These are phyloP conservation scores for Dendrolimus punctatus DNA, from an alignment of 1,140 invertebrate species.

Conservation along the genomic window DNA sequence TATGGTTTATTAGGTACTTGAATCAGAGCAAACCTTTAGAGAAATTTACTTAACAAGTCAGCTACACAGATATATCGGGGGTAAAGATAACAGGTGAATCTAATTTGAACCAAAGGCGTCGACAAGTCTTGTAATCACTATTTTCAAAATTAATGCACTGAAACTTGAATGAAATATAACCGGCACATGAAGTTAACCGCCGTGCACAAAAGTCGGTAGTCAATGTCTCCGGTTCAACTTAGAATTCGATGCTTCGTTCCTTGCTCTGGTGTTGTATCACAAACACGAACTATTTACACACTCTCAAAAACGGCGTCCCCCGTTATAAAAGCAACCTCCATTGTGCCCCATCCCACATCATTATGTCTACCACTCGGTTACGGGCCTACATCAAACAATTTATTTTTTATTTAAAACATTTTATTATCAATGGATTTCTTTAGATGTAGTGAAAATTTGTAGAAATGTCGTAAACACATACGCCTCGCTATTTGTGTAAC, in stretches of 20 bases:
- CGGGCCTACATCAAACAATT: constrained; percentile 8
- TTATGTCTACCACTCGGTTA: background rate
- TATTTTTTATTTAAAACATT: constrained; percentile 17
- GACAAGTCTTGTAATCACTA: constrained; percentile 64
- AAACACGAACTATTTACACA: constrained; percentile 9
- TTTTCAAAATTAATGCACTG: constrained; percentile 67
- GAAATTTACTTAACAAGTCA: constrained; percentile 44
- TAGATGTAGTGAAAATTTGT: constrained; percentile 47
- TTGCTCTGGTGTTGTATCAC: constrained; percentile 10
- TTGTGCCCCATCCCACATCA: background rate
- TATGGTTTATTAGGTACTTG: constrained; percentile 19
- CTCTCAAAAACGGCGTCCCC: background rate
- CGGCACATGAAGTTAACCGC: constrained; percentile 45
- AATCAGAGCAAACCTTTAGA: constrained; percentile 43
- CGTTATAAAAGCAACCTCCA: background rate
- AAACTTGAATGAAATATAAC: constrained; percentile 66
- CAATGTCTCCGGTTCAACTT: constrained; percentile 36
- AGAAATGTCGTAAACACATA: constrained; percentile 49
- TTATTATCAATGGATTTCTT: constrained; percentile 25
- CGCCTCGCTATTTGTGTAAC: constrained; percentile 62
- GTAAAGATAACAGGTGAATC: constrained; percentile 51
- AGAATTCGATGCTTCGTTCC: constrained; percentile 9
- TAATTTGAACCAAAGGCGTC: constrained; percentile 52
- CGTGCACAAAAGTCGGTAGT: constrained; percentile 28
- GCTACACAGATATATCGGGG: constrained; percentile 25